These are phyloP conservation scores for Iselma pallidipennis DNA, from an alignment of 2,888 invertebrate genomes.

Conservation along the genomic window DNA sequence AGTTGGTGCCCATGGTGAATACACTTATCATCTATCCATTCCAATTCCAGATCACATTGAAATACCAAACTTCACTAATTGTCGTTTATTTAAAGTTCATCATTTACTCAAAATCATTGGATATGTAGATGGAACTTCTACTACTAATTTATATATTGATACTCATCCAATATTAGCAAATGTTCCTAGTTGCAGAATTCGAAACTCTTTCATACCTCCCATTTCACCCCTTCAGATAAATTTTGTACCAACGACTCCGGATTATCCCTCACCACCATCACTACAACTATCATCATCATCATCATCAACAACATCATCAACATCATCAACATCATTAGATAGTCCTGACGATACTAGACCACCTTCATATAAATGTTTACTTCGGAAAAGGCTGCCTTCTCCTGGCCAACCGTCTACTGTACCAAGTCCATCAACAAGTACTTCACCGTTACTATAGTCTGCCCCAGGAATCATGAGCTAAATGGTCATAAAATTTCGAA, in stretches of 20 bases:
- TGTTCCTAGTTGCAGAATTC: not conserved
- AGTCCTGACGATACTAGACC: not conserved
- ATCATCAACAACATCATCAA: too few relatives aligned
- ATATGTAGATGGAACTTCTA: not conserved
- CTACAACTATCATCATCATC: too few relatives aligned
- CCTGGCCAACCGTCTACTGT: not conserved
- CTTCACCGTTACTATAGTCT: not conserved
- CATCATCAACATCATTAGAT: too few relatives aligned
- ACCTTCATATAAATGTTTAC: not conserved
- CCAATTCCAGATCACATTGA: conserved; percentile 29
- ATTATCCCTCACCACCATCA: not conserved
- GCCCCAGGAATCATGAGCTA: too few relatives aligned
- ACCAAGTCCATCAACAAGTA: not conserved
- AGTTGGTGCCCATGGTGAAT: conserved; percentile 40
- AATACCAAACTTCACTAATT: conserved; percentile 35
- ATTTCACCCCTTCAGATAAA: not conserved
- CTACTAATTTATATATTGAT: not conserved
- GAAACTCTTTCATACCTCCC: not conserved
- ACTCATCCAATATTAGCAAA: not conserved
- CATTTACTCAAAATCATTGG: conserved; percentile 11
- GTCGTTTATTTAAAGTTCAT: conserved; percentile 27
- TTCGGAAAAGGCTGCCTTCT: not conserved
- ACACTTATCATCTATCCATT: conserved; percentile 32
- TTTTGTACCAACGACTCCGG: not conserved
- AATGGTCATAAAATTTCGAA: too few relatives aligned